These are phyloP conservation scores for Parambassis ranga DNA, from an alignment of 2,797 vertebrate species.

Conservation along the genomic window DNA sequence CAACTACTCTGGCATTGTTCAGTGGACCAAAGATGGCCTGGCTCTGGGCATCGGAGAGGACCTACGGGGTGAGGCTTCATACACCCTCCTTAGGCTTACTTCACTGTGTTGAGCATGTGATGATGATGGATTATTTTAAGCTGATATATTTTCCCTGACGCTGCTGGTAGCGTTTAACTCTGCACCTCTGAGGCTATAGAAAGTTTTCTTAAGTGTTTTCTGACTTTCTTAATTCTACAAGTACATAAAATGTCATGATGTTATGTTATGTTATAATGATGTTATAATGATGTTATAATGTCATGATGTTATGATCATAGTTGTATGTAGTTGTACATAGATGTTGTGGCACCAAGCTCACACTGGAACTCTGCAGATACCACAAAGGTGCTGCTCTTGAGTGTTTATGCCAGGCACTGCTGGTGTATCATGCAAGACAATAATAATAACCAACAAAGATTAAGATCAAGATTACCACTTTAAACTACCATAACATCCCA, in stretches of 20 bases:
- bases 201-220: neutral
- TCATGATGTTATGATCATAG: neutral
- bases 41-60: conserved; percentile 93
- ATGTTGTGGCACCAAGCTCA: neutral
- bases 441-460: neutral
- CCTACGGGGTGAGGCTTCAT: conserved; percentile 84
- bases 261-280: too few relatives aligned
- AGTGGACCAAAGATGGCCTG: conserved; percentile 97
- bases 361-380: neutral
- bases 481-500: neutral
- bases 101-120: conserved; percentile 18
- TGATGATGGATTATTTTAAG: conserved; percentile 18
- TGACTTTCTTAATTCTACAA: neutral
- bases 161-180: conserved; percentile 16
- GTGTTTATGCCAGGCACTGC: neutral
- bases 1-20: conserved; percentile 96
- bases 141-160: conserved; percentile 37
- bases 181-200: neutral
- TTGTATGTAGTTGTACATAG: too few relatives aligned
- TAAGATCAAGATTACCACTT: too few relatives aligned
- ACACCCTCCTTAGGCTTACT: conserved; percentile 27
- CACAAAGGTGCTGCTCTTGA: neutral
- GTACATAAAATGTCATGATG: too few relatives aligned
- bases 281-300: too few relatives aligned
- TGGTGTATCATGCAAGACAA: neutral